Conservation (phyloP, 2,797 vertebrate species). For the Pyrocephalus nanus region DNA sequence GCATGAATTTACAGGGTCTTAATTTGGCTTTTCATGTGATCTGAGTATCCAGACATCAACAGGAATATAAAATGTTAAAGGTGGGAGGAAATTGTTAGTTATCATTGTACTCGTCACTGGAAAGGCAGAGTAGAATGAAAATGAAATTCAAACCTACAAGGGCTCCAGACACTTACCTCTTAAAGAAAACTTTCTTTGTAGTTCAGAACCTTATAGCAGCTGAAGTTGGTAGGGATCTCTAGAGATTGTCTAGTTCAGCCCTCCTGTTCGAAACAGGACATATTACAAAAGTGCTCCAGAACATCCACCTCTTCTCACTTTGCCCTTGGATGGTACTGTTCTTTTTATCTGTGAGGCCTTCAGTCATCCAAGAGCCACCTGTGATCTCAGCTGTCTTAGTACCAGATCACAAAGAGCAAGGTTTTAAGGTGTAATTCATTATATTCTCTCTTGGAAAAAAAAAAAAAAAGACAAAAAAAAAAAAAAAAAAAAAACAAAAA, state of each 20-base stretch:
- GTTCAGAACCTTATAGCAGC: background rate
- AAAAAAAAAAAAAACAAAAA: too few species aligned
- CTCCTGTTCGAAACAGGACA: background rate
- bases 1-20: background rate
- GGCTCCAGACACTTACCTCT: background rate
- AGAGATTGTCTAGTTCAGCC: background rate
- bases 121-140: background rate
- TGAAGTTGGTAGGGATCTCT: background rate
- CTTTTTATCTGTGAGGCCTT: background rate
- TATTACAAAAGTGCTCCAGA: background rate
- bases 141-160: background rate
- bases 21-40: background rate
- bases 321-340: background rate
- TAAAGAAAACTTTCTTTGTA: background rate
- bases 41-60: background rate
- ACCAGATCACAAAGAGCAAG: background rate
- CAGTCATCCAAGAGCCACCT: background rate
- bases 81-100: background rate
- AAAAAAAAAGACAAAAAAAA: background rate
- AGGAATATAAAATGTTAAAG: background rate
- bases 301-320: background rate
- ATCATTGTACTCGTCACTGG: background rate
- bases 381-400: background rate
- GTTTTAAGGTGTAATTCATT: background rate
- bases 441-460: background rate